A percentile compares a stretch with the other conserved stretches of the same genome.
phyloP scores from a whole-genome alignment of 1,140 invertebrate species.

The Drosophila biarmipes region DNA sequence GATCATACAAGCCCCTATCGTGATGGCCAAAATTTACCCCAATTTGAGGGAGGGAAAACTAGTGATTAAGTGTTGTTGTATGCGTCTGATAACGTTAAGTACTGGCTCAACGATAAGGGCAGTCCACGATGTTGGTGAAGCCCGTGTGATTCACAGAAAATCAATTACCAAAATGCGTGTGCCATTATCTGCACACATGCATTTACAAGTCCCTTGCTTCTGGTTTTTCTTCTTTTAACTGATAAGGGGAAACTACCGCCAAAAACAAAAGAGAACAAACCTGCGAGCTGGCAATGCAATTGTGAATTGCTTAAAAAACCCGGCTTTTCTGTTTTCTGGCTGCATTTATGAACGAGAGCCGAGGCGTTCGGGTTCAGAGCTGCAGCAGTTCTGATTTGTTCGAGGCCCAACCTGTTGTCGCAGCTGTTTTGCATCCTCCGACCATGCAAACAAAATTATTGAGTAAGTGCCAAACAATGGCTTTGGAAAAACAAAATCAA shows the following conservation, averaged over 20 bases:
- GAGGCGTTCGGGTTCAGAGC: conserved; percentile 8
- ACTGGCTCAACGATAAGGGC: conserved; percentile 3
- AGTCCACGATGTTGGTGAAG: neutral
- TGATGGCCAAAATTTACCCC: conserved; percentile 8
- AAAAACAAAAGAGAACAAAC: conserved; percentile 6
- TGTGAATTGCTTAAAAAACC: conserved; percentile 26
- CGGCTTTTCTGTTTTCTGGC: neutral
- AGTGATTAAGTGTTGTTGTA: conserved; percentile 13
- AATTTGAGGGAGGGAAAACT: neutral
- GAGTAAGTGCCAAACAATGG: conserved; percentile 36
- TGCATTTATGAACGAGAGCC: conserved; percentile 23
- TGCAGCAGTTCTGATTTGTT: conserved; percentile 5
- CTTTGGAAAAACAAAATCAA: conserved; percentile 12
- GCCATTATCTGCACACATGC: neutral
- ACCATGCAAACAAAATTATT: conserved; percentile 26
- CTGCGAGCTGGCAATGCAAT: neutral
- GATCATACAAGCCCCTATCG: conserved; percentile 9
- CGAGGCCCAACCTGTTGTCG: conserved; percentile 3
- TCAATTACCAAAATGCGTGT: conserved; percentile 3
- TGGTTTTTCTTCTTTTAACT: neutral
- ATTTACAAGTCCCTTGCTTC: neutral
- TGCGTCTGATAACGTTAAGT: conserved; percentile 12
- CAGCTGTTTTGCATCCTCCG: conserved; percentile 19
- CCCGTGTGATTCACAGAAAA: conserved; percentile 33
- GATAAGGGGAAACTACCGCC: conserved; percentile 1